A percentile compares a stretch with the other conserved stretches of the same genome.
phyloP scores from a whole-genome alignment of 1,140 invertebrate genomes.

The Dendroctonus valens region DNA sequence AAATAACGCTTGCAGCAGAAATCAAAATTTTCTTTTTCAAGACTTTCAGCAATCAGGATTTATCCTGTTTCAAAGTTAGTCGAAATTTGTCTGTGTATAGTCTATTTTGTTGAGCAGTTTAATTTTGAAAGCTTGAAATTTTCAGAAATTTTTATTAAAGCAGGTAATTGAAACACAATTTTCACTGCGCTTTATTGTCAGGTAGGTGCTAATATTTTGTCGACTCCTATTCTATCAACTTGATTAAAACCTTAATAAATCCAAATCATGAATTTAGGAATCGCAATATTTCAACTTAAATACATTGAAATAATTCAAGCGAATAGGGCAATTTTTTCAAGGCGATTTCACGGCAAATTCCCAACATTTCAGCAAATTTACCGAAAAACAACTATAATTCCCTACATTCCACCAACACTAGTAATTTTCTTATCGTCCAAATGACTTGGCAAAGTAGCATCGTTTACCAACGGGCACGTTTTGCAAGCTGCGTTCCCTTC shows the following conservation, averaged over 20 bases:
- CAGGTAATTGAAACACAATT: no score
- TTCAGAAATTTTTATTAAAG: not conserved
- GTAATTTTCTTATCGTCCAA: constrained; percentile 17
- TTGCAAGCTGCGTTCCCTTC: not conserved
- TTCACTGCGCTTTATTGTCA: not conserved
- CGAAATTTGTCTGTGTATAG: not conserved
- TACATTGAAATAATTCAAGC: no score
- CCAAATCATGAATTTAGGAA: not conserved
- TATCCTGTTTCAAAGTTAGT: not conserved
- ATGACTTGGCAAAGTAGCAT: constrained; percentile 25
- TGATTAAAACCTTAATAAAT: not conserved
- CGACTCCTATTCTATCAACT: not conserved
- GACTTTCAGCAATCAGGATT: not conserved
- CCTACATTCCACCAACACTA: constrained; percentile 10
- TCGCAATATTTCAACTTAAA: not conserved
- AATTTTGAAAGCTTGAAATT: constrained; percentile 1
- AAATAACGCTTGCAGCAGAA: not conserved
- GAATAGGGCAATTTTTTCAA: not conserved
- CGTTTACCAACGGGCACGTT: constrained; percentile 21
- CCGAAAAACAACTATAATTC: constrained; percentile 10
- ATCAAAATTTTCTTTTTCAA: constrained; percentile 5
- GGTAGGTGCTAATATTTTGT: not conserved
- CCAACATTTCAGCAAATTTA: not conserved
- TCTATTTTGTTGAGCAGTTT: not conserved
- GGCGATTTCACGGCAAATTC: not conserved